Conservation (phyloP, 2,797 vertebrate species). For the Lacerta agilis region DNA sequence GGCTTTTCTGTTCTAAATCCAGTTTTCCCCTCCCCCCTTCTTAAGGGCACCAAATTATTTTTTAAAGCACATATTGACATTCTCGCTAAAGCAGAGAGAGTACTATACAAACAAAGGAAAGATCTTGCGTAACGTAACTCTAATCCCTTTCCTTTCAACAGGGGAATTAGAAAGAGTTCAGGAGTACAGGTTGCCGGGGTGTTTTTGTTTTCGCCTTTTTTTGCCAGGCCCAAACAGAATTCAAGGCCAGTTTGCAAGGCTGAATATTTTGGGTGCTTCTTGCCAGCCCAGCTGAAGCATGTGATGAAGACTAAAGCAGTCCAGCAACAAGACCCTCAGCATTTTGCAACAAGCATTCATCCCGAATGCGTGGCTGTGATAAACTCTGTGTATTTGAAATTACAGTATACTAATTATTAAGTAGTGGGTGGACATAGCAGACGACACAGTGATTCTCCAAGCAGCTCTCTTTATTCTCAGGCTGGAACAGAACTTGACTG, state of each 20-base stretch:
- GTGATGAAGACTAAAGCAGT: neutral
- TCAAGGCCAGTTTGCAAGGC: neutral
- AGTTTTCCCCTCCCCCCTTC: neutral
- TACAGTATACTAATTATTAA: too few species aligned
- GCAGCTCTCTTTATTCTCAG: too few species aligned
- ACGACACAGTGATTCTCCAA: too few species aligned
- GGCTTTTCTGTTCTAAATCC: neutral
- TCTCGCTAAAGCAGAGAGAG: neutral
- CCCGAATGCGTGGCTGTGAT: neutral
- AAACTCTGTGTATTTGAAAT: neutral
- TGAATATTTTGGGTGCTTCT: neutral
- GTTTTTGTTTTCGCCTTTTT: neutral
- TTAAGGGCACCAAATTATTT: neutral
- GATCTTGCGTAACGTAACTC: constrained; percentile 9
- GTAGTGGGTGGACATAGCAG: too few species aligned
- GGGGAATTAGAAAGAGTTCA: constrained; percentile 10
- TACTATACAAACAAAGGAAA: neutral
- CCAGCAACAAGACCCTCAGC: too few species aligned
- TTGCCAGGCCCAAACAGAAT: neutral
- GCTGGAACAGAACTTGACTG: too few species aligned
- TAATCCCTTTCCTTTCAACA: constrained; percentile 24
- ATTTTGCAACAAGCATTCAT: neutral
- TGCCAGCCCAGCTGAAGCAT: neutral
- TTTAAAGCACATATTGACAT: neutral
- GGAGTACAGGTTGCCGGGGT: neutral